Evolutionary conservation across 2,113 vertebrate species (phyloP), one percentile per base, ranked within the genome.

Genomic region (Mugil cephalus): DNA sequence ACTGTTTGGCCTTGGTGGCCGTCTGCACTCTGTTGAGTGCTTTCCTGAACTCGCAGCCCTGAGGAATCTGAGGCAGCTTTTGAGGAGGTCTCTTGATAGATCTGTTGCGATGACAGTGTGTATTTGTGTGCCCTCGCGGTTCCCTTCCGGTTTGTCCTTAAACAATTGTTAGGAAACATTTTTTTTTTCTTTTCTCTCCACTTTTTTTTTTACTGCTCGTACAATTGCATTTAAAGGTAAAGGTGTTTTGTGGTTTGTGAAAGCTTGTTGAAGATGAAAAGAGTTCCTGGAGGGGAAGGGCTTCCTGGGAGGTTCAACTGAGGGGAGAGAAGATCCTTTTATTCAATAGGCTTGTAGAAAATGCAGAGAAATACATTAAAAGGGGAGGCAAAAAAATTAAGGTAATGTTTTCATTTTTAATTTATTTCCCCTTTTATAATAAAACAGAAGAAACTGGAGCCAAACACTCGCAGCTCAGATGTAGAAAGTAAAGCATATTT

Each of bases 31-130:
- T 7, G 3, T 21, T 74, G 36, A 72, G 52, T 34, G 39, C 15
- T 58, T 48, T 40, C 4, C 56, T 8, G 9, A 66, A 75, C 24
- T n/a, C n/a, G n/a, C n/a, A n/a, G n/a, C n/a, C 62, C 34, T 65
- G 52, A 60, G 14, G 34, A 60, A 11, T 36, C 10, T 42, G 17
- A 46, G 17, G 35, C n/a, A 79, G 12, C 54, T 50, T 47, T 38
- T 8, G 6, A 24, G 6, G 18, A 55, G 1, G n/a, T 34, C 1
- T 54, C 12, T 7, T 39, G 19, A 40, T n/a, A 40, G 21, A 54
- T 43, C 35, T 21, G 45, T n/a, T 45, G 46, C 3, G 3, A 21
- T 50, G 18, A 14, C 19, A 8, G 0, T 17, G 24, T 64, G 6
- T 46, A 21, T 62, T 48, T 7, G n/a, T 38, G 7, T 36, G 19